These are phyloP conservation scores for Eilema caniola DNA, from an alignment of 2,888 invertebrate genomes.

Conservation along the genomic window DNA sequence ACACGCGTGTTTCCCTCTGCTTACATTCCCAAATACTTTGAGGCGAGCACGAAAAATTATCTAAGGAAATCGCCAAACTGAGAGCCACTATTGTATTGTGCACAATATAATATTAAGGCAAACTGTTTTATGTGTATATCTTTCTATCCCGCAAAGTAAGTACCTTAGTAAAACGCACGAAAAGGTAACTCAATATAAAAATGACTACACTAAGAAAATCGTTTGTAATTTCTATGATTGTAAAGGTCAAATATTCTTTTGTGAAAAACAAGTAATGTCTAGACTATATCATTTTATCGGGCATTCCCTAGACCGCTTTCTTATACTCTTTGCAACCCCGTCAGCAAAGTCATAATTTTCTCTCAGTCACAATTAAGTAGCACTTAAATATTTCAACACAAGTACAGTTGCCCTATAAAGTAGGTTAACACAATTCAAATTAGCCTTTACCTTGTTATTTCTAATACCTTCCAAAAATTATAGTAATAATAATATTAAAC, in stretches of 20 bases:
- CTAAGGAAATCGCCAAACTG: too few species aligned
- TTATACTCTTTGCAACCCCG: conserved; percentile 2
- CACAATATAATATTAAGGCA: too few species aligned
- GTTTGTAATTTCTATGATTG: neutral
- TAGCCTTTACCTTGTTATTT: neutral
- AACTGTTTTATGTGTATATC: too few species aligned
- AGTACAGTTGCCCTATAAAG: neutral
- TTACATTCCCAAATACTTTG: too few species aligned
- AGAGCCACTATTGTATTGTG: too few species aligned
- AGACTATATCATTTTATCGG: neutral
- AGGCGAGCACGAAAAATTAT: too few species aligned
- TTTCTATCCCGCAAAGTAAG: neutral
- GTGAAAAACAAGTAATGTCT: neutral
- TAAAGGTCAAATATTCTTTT: conserved; percentile 1
- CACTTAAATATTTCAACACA: conserved; percentile 14
- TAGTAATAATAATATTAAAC: too few species aligned
- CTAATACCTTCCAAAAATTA: neutral
- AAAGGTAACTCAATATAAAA: neutral
- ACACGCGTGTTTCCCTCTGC: too few species aligned
- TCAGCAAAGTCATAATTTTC: conserved; percentile 5
- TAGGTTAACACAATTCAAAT: neutral
- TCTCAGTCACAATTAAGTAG: conserved; percentile 8
- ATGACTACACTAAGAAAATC: neutral
- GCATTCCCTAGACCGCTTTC: neutral
- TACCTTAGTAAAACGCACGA: too few species aligned